phyloP scores from a whole-genome alignment of 2,797 vertebrate genomes.

The Sebastes matsubarae region DNA sequence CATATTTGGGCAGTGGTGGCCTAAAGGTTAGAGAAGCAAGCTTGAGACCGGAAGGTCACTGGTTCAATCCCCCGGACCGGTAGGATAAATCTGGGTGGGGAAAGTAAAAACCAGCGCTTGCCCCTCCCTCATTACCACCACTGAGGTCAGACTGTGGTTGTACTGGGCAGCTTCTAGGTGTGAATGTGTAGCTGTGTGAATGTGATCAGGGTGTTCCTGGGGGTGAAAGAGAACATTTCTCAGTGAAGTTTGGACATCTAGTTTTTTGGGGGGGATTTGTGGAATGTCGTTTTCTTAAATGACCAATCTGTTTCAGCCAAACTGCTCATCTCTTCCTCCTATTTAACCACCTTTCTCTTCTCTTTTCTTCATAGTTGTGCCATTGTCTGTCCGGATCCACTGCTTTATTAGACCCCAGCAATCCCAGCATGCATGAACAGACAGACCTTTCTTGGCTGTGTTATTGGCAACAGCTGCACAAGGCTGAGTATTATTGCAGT shows the following conservation, averaged over 20 bases:
- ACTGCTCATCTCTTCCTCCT: neutral
- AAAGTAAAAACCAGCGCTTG: too few relatives aligned
- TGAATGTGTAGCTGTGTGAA: too few relatives aligned
- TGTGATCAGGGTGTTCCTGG: too few relatives aligned
- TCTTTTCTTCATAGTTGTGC: neutral
- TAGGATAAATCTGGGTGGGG: too few relatives aligned
- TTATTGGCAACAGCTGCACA: constrained; percentile 25
- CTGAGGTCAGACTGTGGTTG: too few relatives aligned
- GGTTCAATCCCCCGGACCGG: too few relatives aligned
- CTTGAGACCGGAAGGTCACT: too few relatives aligned
- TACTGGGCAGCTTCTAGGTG: too few relatives aligned
- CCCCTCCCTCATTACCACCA: too few relatives aligned
- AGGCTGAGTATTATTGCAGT: constrained; percentile 13
- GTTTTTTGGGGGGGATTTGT: neutral
- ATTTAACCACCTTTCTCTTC: neutral
- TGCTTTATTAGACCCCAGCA: neutral
- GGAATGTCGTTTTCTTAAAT: neutral
- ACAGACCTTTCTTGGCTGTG: neutral
- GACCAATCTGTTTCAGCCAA: neutral
- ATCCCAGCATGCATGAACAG: neutral
- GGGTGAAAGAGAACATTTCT: too few relatives aligned
- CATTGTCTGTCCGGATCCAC: neutral
- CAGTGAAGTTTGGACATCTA: neutral
- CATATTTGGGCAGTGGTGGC: too few relatives aligned
- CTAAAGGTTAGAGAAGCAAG: too few relatives aligned